A percentile compares a stretch with the other conserved stretches of the same genome.
These are phyloP conservation scores for Aegithalos caudatus DNA, from an alignment of 2,113 vertebrate species.

Conservation along the genomic window DNA sequence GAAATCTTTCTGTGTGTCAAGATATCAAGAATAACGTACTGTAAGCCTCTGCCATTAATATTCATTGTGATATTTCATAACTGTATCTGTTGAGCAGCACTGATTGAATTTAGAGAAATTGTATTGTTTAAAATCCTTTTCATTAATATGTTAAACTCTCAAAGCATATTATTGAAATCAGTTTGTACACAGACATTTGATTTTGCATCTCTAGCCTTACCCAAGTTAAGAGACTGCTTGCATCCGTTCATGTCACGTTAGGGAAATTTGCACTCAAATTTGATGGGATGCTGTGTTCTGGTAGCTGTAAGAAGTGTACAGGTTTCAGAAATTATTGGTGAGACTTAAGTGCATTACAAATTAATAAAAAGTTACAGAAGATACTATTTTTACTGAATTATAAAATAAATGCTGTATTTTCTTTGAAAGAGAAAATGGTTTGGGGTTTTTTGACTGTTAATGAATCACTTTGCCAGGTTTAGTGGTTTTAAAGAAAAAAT, in stretches of 20 bases:
- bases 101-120: conserved; percentile 36
- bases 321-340: background rate
- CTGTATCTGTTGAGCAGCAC: background rate
- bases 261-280: background rate
- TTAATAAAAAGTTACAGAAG: background rate
- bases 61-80: background rate
- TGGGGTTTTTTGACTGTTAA: background rate
- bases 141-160: conserved; percentile 22
- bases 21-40: background rate
- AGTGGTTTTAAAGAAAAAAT: conserved; percentile 16
- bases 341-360: background rate
- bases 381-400: background rate
- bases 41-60: background rate
- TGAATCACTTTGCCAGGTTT: background rate
- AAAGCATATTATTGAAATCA: background rate
- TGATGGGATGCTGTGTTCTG: background rate
- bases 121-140: conserved; percentile 10
- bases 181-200: background rate
- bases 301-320: background rate
- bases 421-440: background rate
- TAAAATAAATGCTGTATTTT: background rate
- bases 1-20: background rate
- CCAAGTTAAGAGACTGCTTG: background rate
- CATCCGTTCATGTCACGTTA: background rate
- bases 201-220: background rate